Percentiles rank a stretch among this genome's conserved stretches.
phyloP scores from a whole-genome alignment of 2,888 invertebrate species.

The Octodonta nipae region DNA sequence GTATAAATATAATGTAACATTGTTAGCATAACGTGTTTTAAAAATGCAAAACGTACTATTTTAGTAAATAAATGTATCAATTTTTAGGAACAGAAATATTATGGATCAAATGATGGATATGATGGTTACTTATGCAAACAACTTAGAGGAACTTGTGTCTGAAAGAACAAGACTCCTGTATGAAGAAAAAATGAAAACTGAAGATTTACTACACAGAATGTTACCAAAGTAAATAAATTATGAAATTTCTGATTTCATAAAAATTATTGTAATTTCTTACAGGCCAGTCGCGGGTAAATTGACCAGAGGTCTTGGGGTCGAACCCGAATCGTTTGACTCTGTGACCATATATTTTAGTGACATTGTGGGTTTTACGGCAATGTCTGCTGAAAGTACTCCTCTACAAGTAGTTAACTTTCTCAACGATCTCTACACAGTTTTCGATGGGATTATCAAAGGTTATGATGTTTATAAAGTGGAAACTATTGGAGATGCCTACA shows the following conservation, averaged over 20 bases:
- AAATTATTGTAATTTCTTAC: no score
- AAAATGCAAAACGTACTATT: no score
- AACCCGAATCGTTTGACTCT: constrained; percentile 83
- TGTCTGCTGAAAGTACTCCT: constrained; percentile 89
- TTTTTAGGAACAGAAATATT: constrained; percentile 66
- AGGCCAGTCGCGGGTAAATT: constrained; percentile 78
- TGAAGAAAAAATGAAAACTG: constrained; percentile 87
- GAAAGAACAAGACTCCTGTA: constrained; percentile 78
- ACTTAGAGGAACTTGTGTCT: constrained; percentile 85
- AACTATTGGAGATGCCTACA: constrained; percentile 77
- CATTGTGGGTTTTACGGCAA: constrained; percentile 90
- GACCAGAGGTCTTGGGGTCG: constrained; percentile 77
- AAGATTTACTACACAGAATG: constrained; percentile 86
- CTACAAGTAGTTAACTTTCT: constrained; percentile 84
- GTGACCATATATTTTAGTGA: constrained; percentile 96
- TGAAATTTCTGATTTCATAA: no score
- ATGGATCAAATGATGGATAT: constrained; percentile 97
- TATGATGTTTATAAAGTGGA: constrained; percentile 98
- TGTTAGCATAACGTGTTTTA: no score
- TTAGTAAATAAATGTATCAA: no score
- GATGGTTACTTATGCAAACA: constrained; percentile 93
- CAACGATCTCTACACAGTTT: constrained; percentile 93
- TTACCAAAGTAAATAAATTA: constrained; percentile 60
- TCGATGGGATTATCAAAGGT: constrained; percentile 89
- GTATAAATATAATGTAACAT: no score